These are phyloP conservation scores for Tillus elongatus DNA, from an alignment of 2,888 invertebrate genomes.

Conservation along the genomic window DNA sequence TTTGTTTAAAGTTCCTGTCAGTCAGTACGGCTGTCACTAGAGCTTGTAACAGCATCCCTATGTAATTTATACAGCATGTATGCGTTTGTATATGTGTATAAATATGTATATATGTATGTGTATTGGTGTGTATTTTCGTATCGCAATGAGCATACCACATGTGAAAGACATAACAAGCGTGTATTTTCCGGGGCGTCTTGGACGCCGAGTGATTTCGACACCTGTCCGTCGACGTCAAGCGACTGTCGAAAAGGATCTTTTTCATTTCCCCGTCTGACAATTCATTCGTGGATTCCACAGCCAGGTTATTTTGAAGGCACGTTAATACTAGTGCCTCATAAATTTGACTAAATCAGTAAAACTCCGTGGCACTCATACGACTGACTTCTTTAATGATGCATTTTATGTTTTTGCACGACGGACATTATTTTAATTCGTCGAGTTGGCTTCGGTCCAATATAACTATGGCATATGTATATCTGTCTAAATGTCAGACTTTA, in stretches of 20 bases:
- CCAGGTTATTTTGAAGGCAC: too few relatives aligned
- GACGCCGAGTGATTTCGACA: conserved; percentile 29
- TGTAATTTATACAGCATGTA: too few relatives aligned
- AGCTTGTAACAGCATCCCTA: too few relatives aligned
- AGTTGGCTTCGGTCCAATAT: conserved; percentile 36
- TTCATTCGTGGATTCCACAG: too few relatives aligned
- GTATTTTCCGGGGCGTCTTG: conserved; percentile 25
- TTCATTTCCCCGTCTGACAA: too few relatives aligned
- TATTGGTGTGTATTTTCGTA: conserved; percentile 11
- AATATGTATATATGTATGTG: too few relatives aligned
- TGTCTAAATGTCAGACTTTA: conserved; percentile 14
- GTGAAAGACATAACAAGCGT: conserved; percentile 22
- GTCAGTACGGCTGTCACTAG: conserved; percentile 12
- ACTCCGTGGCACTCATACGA: conserved; percentile 38
- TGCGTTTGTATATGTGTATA: too few relatives aligned
- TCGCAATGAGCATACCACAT: conserved; percentile 4
- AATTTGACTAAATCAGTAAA: conserved; percentile 41
- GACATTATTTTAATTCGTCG: conserved; percentile 43
- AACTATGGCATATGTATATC: conserved; percentile 34
- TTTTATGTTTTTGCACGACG: conserved; percentile 44
- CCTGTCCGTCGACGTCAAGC: conserved; percentile 17
- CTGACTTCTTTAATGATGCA: conserved; percentile 43
- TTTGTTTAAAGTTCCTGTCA: conserved; percentile 16
- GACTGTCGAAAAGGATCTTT: conserved; percentile 3
- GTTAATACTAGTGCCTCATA: conserved; percentile 30